Evolutionary conservation across 2,797 vertebrate genomes (phyloP), one percentile per base, ranked within the genome.

Genomic region (Sebastiscus tertius): DNA sequence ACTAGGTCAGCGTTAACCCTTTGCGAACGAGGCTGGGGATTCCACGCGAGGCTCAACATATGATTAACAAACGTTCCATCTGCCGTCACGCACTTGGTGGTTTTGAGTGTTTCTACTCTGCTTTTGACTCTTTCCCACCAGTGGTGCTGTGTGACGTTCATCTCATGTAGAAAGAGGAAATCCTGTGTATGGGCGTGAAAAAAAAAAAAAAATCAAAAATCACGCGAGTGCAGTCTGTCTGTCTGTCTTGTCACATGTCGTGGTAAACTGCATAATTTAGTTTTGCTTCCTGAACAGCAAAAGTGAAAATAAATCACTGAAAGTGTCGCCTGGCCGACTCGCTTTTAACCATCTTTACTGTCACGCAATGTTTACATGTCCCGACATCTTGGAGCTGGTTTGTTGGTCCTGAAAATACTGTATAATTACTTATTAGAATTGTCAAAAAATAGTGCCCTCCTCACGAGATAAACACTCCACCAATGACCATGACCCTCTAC

Each of bases 1-100:
- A 95, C 93, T 95, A 92, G 95, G 95, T 96, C 95, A 95, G 77
- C 1, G 46, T 95, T 96, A 96, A 96, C 93, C 92, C 93, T 87
- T 95, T 74, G 86, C 67, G 20, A 72, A 72, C 63, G 16, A 63
- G 72, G 60, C 72, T 6, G 89, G 93, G 92, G 91, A 95, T 94
- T 94, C 91, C 93, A 85, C 58, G 61, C 75, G 1, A 72, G 79
- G 62, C 81, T 61, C 56, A 84, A 80, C 73, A 67, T 62, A 67
- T 52, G 81, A 92, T 85, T 85, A 90, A 83, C 74, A 72, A 82
- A 86, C 46, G 75, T 90, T 93, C 92, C 91, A 85, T 84, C 63
- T 86, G 89, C 69, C 1, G 66, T 83, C 82, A 72, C 52, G 63
- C 42, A 62, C 26, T n/a, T 71, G 3, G 34, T 7, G 66, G 65